Conservation (phyloP, 2,888 invertebrate species). For the Drosophila mettleri region DNA sequence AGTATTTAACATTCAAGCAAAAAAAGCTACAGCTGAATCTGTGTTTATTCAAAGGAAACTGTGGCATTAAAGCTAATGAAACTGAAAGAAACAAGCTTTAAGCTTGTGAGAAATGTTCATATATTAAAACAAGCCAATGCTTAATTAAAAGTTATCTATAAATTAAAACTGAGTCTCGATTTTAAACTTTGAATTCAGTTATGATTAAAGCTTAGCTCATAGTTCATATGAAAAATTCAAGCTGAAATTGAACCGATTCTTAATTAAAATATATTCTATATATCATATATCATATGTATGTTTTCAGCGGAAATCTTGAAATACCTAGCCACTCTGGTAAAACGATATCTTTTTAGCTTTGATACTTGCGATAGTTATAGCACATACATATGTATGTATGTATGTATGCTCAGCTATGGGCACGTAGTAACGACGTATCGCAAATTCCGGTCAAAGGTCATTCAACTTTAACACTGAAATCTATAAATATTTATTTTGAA, state of each 20-base stretch:
- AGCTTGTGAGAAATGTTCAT: not conserved
- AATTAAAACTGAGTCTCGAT: too few species aligned
- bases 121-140: too few species aligned
- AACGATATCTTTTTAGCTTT: not conserved
- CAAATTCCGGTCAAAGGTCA: not conserved
- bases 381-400: too few species aligned
- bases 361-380: not conserved
- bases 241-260: not conserved
- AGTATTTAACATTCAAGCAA: not conserved
- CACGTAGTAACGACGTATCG: not conserved
- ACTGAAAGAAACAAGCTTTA: not conserved
- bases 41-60: not conserved
- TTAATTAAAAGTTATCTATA: too few species aligned
- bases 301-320: too few species aligned
- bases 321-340: not conserved
- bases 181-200: too few species aligned
- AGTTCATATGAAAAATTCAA: not conserved
- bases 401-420: not conserved
- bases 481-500: conserved; percentile 6
- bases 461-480: not conserved
- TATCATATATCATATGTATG: too few species aligned
- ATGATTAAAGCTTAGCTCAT: not conserved
- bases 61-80: not conserved
- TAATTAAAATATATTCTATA: not conserved
- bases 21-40: not conserved